Conservation (phyloP, 2,113 vertebrate genomes). For the Hippolais icterina region DNA sequence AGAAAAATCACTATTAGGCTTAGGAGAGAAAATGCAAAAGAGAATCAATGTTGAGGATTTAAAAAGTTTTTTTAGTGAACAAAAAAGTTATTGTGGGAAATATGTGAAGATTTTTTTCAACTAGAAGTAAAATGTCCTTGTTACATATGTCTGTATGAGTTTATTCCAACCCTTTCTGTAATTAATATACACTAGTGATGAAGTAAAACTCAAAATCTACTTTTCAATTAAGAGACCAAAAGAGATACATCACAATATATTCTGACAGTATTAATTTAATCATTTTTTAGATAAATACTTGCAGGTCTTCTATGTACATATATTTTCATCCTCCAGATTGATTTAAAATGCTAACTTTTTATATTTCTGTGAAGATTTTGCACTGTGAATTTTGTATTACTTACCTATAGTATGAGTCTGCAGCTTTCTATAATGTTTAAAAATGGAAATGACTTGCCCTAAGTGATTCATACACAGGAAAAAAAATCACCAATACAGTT, state of each 20-base stretch:
- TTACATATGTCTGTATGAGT: background rate
- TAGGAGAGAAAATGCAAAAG: background rate
- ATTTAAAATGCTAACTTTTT: background rate
- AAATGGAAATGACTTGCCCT: background rate
- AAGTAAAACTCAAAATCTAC: slow-evolving; percentile 36
- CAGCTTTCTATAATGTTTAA: background rate
- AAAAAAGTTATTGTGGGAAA: background rate
- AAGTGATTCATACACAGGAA: background rate
- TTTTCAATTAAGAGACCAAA: slow-evolving; percentile 31
- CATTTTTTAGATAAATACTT: background rate
- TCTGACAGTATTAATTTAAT: background rate
- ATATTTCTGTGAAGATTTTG: background rate
- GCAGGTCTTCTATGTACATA: background rate
- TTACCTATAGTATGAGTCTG: background rate
- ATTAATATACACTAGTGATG: background rate
- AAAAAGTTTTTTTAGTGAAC: background rate
- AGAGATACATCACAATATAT: background rate
- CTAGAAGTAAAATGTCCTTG: background rate
- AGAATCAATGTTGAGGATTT: background rate
- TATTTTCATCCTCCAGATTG: background rate
- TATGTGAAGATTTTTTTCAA: background rate
- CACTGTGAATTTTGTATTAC: background rate
- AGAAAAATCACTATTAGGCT: background rate
- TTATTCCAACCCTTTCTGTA: background rate
- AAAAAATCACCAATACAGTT: background rate